Conservation (phyloP, 2,888 invertebrate species). For the Eupithecia inturbata region DNA sequence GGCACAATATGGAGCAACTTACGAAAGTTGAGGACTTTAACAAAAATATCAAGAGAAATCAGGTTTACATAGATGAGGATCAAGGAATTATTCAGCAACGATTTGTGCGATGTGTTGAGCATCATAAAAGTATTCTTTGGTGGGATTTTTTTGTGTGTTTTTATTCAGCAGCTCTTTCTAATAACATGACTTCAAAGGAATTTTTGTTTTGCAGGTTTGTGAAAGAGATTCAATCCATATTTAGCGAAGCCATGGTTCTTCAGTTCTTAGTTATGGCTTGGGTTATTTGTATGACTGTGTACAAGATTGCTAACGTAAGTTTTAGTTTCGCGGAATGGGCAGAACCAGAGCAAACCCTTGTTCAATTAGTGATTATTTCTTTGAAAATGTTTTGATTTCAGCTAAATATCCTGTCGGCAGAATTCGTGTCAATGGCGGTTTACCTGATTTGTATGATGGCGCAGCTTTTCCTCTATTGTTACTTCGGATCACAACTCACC, state of each 20-base stretch:
- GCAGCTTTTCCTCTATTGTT: conserved; percentile 74
- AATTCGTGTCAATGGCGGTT: conserved; percentile 64
- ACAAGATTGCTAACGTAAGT: conserved; percentile 71
- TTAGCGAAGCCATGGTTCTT: conserved; percentile 65
- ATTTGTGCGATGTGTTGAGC: conserved; percentile 60
- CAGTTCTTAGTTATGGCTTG: conserved; percentile 69
- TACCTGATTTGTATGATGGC: conserved; percentile 70
- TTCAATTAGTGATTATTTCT: not conserved
- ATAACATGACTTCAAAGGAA: not conserved
- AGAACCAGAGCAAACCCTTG: too few species aligned
- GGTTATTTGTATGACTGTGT: conserved; percentile 77
- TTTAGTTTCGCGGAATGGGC: not conserved
- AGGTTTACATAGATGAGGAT: conserved; percentile 47
- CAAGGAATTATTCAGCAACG: conserved; percentile 50
- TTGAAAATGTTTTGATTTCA: conserved; percentile 50
- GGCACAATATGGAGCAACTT: conserved; percentile 66
- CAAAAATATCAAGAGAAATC: conserved; percentile 26
- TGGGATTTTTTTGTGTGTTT: conserved; percentile 37
- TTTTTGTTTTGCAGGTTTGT: conserved; percentile 56
- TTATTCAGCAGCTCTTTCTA: not conserved
- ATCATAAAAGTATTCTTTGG: conserved; percentile 65
- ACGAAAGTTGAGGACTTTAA: conserved; percentile 27
- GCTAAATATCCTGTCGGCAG: conserved; percentile 64
- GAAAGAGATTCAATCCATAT: conserved; percentile 68
- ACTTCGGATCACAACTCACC: conserved; percentile 69